These are phyloP conservation scores for Erythrocercus mccallii DNA, from an alignment of 2,113 vertebrate genomes.

Conservation along the genomic window DNA sequence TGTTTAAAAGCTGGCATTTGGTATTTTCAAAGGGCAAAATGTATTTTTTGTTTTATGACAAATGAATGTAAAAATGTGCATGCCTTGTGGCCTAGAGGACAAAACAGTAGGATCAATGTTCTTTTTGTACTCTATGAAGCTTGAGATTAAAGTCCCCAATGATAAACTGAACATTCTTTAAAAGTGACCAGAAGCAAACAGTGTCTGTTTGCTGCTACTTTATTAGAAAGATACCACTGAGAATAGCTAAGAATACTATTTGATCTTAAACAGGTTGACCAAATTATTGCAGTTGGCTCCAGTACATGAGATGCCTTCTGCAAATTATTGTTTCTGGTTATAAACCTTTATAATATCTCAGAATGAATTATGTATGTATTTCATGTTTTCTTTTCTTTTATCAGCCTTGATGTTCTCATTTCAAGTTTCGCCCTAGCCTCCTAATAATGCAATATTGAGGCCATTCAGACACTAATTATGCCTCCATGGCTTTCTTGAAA, in stretches of 20 bases:
- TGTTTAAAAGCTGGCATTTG: slow-evolving; percentile 67
- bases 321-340: slow-evolving; percentile 83
- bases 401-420: slow-evolving; percentile 93
- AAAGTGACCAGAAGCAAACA: slow-evolving; percentile 86
- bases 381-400: slow-evolving; percentile 85
- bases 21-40: slow-evolving; percentile 69
- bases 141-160: slow-evolving; percentile 82
- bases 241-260: slow-evolving; percentile 82
- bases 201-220: slow-evolving; percentile 83
- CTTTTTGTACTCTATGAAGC: slow-evolving; percentile 83
- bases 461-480: slow-evolving; percentile 95
- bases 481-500: slow-evolving; percentile 88
- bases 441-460: slow-evolving; percentile 95
- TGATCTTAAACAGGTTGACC: slow-evolving; percentile 85
- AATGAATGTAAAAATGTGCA: slow-evolving; percentile 69
- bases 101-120: slow-evolving; percentile 75
- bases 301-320: slow-evolving; percentile 75
- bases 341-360: slow-evolving; percentile 82
- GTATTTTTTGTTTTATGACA: slow-evolving; percentile 72
- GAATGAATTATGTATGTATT: slow-evolving; percentile 87
- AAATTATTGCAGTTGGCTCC: slow-evolving; percentile 78
- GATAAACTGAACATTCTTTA: slow-evolving; percentile 84
- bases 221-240: slow-evolving; percentile 84
- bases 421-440: slow-evolving; percentile 85
- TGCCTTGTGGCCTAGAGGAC: slow-evolving; percentile 76